Percentiles rank a stretch among this genome's conserved stretches.
Conservation (phyloP, 2,113 vertebrate genomes). For the Trichechus manatus region DNA sequence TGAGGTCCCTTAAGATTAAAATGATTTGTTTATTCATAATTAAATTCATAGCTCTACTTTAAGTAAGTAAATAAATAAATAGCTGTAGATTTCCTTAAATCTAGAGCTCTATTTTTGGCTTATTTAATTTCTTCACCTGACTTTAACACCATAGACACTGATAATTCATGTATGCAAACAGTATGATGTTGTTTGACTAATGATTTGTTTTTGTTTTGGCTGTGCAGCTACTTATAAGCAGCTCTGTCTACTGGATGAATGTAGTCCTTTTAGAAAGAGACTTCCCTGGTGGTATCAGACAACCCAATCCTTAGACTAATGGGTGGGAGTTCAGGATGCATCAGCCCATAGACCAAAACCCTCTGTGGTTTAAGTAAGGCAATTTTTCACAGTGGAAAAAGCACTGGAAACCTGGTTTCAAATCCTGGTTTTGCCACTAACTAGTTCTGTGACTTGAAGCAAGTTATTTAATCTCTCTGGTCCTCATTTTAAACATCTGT, state of each 20-base stretch:
- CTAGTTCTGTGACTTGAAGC: not conserved
- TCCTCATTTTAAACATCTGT: not conserved
- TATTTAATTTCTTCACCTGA: slow-evolving; percentile 51
- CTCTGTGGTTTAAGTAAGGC: not conserved
- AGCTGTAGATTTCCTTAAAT: slow-evolving; percentile 18
- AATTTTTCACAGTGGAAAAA: not conserved
- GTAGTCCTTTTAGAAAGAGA: not conserved
- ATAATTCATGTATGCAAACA: not conserved
- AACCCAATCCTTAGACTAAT: not conserved
- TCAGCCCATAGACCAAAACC: not conserved
- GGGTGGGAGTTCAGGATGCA: not conserved
- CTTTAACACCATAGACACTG: not conserved
- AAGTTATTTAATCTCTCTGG: not conserved
- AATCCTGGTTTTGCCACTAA: not conserved
- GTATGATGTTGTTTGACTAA: not conserved
- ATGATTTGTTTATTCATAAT: slow-evolving; percentile 35
- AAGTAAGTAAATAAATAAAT: not conserved
- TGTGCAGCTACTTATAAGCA: not conserved
- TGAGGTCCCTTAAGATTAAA: not conserved
- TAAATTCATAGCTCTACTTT: slow-evolving; percentile 2
- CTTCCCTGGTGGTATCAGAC: not conserved
- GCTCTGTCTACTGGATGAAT: not conserved
- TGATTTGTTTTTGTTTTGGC: not conserved
- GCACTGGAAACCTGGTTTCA: not conserved
- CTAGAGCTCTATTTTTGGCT: not conserved